These are phyloP conservation scores for Artibeus lituratus DNA, from an alignment of 2,797 vertebrate species.

Conservation along the genomic window DNA sequence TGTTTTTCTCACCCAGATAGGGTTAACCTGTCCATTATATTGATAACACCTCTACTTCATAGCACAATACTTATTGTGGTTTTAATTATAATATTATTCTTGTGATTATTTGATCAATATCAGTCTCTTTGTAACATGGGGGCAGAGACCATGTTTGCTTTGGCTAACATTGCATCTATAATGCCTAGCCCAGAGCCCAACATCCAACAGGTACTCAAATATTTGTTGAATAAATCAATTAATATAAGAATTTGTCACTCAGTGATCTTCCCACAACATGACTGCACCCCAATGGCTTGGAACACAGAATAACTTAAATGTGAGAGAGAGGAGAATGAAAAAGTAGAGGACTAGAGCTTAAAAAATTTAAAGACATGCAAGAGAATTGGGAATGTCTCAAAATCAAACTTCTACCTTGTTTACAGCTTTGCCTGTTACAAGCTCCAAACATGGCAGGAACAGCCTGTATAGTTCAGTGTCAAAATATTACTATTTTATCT, in stretches of 20 bases:
- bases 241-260: neutral
- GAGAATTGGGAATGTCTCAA: neutral
- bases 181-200: neutral
- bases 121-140: neutral
- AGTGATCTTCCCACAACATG: neutral
- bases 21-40: neutral
- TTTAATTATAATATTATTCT: neutral
- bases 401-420: neutral
- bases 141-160: neutral
- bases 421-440: neutral
- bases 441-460: neutral
- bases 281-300: neutral
- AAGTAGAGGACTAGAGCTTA: neutral
- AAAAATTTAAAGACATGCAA: neutral
- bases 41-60: neutral
- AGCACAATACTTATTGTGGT: neutral
- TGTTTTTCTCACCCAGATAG: neutral
- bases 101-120: neutral
- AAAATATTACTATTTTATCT: neutral
- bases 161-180: neutral
- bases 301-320: neutral
- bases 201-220: neutral
- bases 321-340: neutral
- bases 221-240: neutral
- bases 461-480: neutral